Percentiles rank a stretch among this genome's conserved stretches.
phyloP scores from a whole-genome alignment of 2,888 invertebrate genomes.

The Bimastos eiseni region DNA sequence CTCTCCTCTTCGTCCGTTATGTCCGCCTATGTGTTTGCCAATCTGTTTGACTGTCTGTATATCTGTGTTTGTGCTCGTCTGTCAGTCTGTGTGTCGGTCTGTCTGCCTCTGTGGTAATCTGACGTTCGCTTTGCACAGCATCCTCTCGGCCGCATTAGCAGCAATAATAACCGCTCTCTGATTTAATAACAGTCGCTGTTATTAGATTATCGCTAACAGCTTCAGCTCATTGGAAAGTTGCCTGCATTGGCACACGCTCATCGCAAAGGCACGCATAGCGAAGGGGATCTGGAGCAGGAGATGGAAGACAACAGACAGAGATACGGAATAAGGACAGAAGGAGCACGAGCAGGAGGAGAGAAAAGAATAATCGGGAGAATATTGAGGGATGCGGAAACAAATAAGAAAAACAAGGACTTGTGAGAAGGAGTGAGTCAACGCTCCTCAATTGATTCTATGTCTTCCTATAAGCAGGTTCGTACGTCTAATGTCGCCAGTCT shows the following conservation, averaged over 20 bases:
- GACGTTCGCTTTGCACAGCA: neutral
- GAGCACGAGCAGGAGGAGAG: neutral
- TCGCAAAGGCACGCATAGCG: neutral
- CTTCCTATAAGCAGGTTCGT: no score
- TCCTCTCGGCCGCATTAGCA: neutral
- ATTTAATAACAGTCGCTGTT: conserved; percentile 13
- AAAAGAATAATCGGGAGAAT: neutral
- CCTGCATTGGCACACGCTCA: neutral
- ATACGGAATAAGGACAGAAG: neutral
- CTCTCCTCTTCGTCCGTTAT: neutral
- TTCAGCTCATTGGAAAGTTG: neutral
- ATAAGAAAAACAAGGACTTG: neutral
- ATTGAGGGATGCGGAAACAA: neutral
- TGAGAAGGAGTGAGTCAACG: neutral
- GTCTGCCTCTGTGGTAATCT: neutral
- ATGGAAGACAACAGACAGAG: neutral
- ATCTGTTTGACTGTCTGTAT: neutral
- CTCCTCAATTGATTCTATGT: no score
- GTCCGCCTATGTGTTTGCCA: neutral
- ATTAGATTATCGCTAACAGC: conserved; percentile 13
- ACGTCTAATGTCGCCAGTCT: no score
- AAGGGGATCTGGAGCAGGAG: neutral
- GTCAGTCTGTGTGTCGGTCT: neutral
- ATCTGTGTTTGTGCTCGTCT: neutral
- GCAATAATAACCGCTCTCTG: neutral